phyloP scores from a whole-genome alignment of 2,113 vertebrate species.

The Arvicanthis niloticus region DNA sequence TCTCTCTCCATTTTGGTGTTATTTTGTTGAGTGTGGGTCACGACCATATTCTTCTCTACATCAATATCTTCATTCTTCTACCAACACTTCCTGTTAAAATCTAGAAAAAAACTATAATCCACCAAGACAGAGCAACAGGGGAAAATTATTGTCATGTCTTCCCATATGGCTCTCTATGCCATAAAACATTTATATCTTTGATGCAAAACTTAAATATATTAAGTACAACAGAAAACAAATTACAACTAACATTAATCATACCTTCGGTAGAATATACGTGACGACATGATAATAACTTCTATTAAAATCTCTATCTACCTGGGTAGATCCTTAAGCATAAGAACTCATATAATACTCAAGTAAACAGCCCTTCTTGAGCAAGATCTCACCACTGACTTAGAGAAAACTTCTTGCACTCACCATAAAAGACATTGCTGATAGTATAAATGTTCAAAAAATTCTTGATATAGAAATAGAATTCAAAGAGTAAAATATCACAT shows the following conservation, averaged over 20 bases:
- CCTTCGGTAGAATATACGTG: not conserved
- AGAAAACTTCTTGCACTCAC: not conserved
- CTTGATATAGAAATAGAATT: not conserved
- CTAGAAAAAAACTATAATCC: not conserved
- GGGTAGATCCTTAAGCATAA: conserved; percentile 2
- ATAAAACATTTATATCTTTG: not conserved
- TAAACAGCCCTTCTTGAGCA: not conserved
- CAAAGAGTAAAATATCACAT: not conserved
- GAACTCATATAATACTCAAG: not conserved
- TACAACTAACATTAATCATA: not conserved
- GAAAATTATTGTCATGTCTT: not conserved
- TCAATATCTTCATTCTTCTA: conserved; percentile 10
- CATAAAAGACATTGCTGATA: not conserved
- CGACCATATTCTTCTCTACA: conserved; percentile 30
- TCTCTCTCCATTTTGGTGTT: not conserved
- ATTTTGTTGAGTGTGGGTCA: not conserved
- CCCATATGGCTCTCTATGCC: not conserved
- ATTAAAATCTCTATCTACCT: not conserved
- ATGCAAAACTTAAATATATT: not conserved
- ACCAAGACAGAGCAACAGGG: not conserved
- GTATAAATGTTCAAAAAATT: not conserved
- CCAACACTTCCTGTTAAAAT: not conserved
- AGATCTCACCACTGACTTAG: not conserved
- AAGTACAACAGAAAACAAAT: conserved; percentile 33
- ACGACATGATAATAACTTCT: conserved; percentile 26